phyloP scores from a whole-genome alignment of 2,113 vertebrate species.

The Accipiter cooperii region DNA sequence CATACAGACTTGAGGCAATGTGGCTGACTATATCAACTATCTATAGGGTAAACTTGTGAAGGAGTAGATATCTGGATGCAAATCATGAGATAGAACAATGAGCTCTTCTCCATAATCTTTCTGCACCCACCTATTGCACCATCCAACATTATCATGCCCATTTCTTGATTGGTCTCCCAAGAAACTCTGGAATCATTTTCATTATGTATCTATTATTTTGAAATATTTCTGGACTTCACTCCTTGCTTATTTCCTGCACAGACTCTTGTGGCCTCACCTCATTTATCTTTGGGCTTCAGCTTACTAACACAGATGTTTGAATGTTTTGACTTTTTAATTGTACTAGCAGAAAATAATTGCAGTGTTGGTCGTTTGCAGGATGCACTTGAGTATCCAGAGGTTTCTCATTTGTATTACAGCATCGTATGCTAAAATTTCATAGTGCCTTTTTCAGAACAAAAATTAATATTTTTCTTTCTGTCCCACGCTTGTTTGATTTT shows the following conservation, averaged over 20 bases:
- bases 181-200: not conserved
- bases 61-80: not conserved
- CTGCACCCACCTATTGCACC: not conserved
- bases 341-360: constrained; percentile 3
- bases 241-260: not conserved
- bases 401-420: constrained; percentile 8
- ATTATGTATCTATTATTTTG: not conserved
- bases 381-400: not conserved
- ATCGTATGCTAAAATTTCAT: not conserved
- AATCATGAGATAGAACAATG: not conserved
- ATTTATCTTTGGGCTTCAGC: not conserved
- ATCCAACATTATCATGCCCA: not conserved
- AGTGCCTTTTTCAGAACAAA: not conserved
- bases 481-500: not conserved
- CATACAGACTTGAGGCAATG: not conserved
- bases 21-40: not conserved
- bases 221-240: not conserved
- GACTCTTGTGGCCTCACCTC: not conserved
- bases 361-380: not conserved
- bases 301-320: constrained; percentile 32
- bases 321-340: not conserved
- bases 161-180: not conserved
- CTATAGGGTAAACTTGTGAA: not conserved
- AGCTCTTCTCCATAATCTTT: not conserved
- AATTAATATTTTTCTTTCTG: not conserved